Percentiles rank a stretch among this genome's conserved stretches.
These are phyloP conservation scores for Speoplatyrhinus poulsoni DNA, from an alignment of 2,113 vertebrate genomes.

Conservation along the genomic window DNA sequence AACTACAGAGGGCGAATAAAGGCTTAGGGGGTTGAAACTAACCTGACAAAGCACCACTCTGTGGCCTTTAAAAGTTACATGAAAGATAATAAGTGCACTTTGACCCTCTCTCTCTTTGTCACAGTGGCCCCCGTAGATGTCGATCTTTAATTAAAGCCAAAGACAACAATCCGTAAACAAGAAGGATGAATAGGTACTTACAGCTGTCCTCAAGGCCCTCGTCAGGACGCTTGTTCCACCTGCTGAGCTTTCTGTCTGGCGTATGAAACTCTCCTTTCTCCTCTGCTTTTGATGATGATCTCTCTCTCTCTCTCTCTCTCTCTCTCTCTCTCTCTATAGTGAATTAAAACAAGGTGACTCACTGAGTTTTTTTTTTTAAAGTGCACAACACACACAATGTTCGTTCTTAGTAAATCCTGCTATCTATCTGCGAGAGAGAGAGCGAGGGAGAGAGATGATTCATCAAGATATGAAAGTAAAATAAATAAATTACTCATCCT, in stretches of 20 bases:
- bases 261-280: constrained; percentile 5
- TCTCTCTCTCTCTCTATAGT: constrained; percentile 16
- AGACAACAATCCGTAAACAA: background rate
- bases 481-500: constrained; percentile 17
- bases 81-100: no score
- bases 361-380: constrained; percentile 4
- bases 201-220: no score
- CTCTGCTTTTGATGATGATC: constrained; percentile 20
- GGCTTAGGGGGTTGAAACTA: no score
- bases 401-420: background rate
- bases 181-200: background rate
- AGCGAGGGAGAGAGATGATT: background rate
- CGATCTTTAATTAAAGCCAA: background rate
- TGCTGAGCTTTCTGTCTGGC: no score
- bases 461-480: background rate
- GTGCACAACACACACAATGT: constrained; percentile 34
- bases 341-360: constrained; percentile 64
- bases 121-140: no score
- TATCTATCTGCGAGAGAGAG: background rate
- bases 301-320: background rate
- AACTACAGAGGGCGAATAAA: no score
- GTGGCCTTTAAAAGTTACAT: no score
- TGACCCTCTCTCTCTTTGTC: background rate
- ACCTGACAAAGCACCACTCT: no score
- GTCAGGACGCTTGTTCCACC: no score